These are phyloP conservation scores for Oostethus manadensis DNA, from an alignment of 2,113 vertebrate species.

Conservation along the genomic window DNA sequence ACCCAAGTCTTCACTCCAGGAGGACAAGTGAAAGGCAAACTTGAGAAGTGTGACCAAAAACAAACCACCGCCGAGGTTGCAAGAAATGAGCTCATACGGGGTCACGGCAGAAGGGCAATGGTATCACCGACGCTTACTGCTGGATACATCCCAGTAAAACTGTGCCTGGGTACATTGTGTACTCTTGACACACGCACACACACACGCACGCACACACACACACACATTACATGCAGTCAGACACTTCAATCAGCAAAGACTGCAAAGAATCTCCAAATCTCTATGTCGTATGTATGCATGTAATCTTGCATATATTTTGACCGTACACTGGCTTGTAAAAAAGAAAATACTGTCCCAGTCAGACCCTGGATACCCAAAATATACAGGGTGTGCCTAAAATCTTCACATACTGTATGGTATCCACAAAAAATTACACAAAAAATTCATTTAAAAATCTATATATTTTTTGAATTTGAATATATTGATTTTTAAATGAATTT, in stretches of 20 bases:
- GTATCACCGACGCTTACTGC: constrained; percentile 33
- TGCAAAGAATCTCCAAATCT: too few relatives aligned
- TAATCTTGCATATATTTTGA: not conserved
- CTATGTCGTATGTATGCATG: too few relatives aligned
- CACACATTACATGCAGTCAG: too few relatives aligned
- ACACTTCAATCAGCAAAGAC: not conserved
- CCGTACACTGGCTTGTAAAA: not conserved
- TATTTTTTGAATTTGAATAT: too few relatives aligned
- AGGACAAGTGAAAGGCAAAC: constrained; percentile 36
- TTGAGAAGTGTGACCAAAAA: constrained; percentile 2
- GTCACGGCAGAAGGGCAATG: constrained; percentile 22
- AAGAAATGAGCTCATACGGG: not conserved
- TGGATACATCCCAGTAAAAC: constrained; percentile 67
- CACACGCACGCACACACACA: not conserved
- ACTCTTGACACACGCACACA: constrained; percentile 43
- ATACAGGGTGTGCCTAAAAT: too few relatives aligned
- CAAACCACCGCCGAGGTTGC: constrained; percentile 15
- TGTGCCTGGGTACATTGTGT: constrained; percentile 68
- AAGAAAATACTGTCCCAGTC: too few relatives aligned
- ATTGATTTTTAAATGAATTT: too few relatives aligned
- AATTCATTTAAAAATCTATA: too few relatives aligned
- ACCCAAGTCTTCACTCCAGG: constrained; percentile 25
- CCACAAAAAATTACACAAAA: too few relatives aligned
- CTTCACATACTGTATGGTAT: too few relatives aligned
- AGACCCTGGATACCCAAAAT: not conserved